These are phyloP conservation scores for Sialis lutaria DNA, from an alignment of 2,888 invertebrate species.

Conservation along the genomic window DNA sequence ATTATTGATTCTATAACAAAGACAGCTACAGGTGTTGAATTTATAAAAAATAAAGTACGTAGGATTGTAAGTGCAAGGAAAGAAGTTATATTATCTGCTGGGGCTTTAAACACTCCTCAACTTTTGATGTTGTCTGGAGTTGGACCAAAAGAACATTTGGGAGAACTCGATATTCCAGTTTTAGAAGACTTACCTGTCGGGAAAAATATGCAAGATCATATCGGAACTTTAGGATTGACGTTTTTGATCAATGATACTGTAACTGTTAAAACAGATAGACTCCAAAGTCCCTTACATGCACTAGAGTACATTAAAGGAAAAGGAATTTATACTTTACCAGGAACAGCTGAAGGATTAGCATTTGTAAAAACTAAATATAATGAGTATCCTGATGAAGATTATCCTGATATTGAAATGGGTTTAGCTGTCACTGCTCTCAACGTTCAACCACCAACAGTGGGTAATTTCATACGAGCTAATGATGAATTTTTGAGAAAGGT, in stretches of 20 bases:
- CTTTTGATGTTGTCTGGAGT: conserved; percentile 73
- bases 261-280: conserved; percentile 43
- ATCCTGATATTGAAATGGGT: conserved; percentile 67
- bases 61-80: conserved; percentile 39
- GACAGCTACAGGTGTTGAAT: conserved; percentile 48
- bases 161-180: conserved; percentile 37
- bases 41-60: conserved; percentile 38
- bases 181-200: conserved; percentile 58
- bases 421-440: conserved; percentile 60
- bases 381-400: conserved; percentile 24
- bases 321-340: conserved; percentile 60
- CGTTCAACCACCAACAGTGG: conserved; percentile 48
- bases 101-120: conserved; percentile 71
- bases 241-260: conserved; percentile 54
- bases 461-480: conserved; percentile 44
- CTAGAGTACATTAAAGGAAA: conserved; percentile 43
- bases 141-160: conserved; percentile 45
- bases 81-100: conserved; percentile 66
- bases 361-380: conserved; percentile 51
- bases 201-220: conserved; percentile 66
- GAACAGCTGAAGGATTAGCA: conserved; percentile 60
- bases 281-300: conserved; percentile 29
- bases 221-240: conserved; percentile 51
- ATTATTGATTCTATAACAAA: conserved; percentile 43
- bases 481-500: conserved; percentile 38